A percentile compares a stretch with the other conserved stretches of the same genome.
Conservation (phyloP, 2,113 vertebrate species). For the Forbesichthys papilliferus region DNA sequence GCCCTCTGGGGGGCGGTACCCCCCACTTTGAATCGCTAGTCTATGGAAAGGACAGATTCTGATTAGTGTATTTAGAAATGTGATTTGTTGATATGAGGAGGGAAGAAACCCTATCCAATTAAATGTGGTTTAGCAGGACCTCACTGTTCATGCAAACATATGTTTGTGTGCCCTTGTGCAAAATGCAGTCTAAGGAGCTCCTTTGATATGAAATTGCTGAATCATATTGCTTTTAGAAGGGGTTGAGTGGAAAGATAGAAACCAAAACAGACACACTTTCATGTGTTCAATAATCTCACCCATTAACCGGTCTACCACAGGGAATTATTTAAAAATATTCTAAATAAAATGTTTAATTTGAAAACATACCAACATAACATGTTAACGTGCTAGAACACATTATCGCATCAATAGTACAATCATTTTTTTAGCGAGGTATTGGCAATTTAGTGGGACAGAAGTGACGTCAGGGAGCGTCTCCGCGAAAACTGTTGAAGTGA, state of each 20-base stretch:
- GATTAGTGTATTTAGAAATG: background rate
- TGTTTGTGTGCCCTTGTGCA: background rate
- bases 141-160: background rate
- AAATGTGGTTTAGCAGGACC: background rate
- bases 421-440: background rate
- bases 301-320: no score
- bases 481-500: background rate
- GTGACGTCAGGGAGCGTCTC: background rate
- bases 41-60: no score
- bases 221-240: background rate
- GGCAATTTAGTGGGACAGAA: background rate
- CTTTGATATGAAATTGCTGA: background rate
- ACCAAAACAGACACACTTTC: no score
- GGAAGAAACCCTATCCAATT: background rate
- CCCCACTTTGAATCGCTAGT: no score
- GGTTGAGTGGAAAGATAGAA: background rate
- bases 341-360: no score
- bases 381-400: background rate
- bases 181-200: background rate
- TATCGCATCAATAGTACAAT: background rate
- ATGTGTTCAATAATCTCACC: no score
- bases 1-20: no score
- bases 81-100: background rate
- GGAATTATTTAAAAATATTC: no score
- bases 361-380: background rate